A percentile compares a stretch with the other conserved stretches of the same genome.
Evolutionary conservation across 2,888 invertebrate species (phyloP).

Genomic region (Ophioninae sp.): DNA sequence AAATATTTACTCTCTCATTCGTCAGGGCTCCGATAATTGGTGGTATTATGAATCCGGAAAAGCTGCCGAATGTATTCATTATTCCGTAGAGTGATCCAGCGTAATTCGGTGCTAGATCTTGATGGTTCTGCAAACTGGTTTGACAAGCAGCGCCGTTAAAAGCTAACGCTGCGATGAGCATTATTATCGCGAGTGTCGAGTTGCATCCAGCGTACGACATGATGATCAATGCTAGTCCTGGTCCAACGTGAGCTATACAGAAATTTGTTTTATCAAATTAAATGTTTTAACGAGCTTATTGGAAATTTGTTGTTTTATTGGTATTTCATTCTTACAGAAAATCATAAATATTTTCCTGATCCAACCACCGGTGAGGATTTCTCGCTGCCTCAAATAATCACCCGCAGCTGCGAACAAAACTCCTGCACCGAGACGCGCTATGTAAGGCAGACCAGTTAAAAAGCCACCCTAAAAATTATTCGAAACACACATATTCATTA

Average conservation of each 20-base stretch:
- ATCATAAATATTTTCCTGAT: conserved; percentile 78
- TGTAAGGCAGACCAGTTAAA: conserved; percentile 88
- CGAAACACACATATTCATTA: neutral
- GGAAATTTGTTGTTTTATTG: neutral
- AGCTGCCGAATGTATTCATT: conserved; percentile 79
- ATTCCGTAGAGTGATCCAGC: conserved; percentile 80
- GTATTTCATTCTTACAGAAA: conserved; percentile 73
- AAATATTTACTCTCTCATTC: conserved; percentile 13
- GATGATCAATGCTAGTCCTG: conserved; percentile 82
- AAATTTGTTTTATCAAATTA: no score
- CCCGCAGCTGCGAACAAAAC: conserved; percentile 88
- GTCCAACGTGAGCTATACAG: conserved; percentile 77
- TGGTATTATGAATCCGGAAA: conserved; percentile 79
- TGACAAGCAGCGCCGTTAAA: conserved; percentile 79
- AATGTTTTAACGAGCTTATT: no score
- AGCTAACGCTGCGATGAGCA: conserved; percentile 75
- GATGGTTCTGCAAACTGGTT: conserved; percentile 79
- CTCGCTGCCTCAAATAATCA: conserved; percentile 84
- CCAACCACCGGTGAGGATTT: conserved; percentile 80
- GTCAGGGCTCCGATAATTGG: conserved; percentile 76
- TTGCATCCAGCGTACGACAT: conserved; percentile 78
- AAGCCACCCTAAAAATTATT: conserved; percentile 84
- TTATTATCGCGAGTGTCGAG: conserved; percentile 70
- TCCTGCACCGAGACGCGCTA: conserved; percentile 87
- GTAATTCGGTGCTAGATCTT: conserved; percentile 79